Percentiles rank a stretch among this genome's conserved stretches.
These are phyloP conservation scores for Ctenopoma kingsleyae DNA, from an alignment of 2,797 vertebrate species.

Conservation along the genomic window DNA sequence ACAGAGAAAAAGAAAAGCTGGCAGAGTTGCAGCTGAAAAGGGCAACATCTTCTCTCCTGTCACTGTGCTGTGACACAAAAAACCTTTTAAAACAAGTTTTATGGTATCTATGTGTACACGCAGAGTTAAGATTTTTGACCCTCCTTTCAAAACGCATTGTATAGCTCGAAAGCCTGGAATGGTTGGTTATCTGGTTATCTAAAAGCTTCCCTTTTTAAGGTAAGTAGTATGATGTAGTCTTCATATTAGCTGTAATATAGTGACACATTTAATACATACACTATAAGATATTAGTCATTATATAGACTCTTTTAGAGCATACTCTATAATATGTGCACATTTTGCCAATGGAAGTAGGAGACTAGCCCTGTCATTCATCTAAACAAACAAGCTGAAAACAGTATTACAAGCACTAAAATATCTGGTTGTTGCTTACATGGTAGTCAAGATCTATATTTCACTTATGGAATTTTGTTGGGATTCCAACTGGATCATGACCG, in stretches of 20 bases:
- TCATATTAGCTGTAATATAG: neutral
- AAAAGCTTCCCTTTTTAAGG: no score
- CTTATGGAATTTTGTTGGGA: no score
- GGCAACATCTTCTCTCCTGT: conserved; percentile 7
- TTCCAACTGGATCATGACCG: no score
- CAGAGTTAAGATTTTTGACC: conserved; percentile 1
- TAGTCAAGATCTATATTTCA: no score
- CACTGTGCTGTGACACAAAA: conserved; percentile 1
- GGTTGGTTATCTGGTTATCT: neutral
- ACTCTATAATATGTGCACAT: no score
- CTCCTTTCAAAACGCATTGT: neutral
- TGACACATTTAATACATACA: neutral
- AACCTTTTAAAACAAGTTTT: conserved; percentile 1
- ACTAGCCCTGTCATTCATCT: no score
- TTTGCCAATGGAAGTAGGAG: no score
- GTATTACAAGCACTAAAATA: no score
- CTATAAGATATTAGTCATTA: no score
- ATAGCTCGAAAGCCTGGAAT: neutral
- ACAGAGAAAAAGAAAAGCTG: conserved; percentile 1
- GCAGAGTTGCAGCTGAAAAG: conserved; percentile 1
- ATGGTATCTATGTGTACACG: neutral
- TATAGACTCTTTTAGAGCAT: no score
- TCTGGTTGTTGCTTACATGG: no score
- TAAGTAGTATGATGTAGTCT: neutral
- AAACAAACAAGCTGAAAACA: no score